Conservation (phyloP, 2,888 invertebrate species). For the Uloborus plumipes region DNA sequence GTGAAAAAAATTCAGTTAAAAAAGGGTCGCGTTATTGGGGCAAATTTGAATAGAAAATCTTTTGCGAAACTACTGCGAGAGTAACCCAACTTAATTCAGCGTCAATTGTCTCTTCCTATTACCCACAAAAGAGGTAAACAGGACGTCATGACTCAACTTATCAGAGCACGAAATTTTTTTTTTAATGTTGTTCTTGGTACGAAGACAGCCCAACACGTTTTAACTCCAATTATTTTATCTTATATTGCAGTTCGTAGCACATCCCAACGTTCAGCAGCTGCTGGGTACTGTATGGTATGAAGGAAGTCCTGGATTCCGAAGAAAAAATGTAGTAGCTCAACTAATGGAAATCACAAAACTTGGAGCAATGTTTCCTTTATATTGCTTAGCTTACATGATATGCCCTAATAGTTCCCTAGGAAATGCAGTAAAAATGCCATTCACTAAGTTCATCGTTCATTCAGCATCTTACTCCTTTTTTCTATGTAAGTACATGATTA, state of each 20-base stretch:
- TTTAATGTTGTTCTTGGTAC: neutral
- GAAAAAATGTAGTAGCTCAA: constrained; percentile 72
- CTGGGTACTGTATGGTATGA: constrained; percentile 82
- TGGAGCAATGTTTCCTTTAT: constrained; percentile 72
- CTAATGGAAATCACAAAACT: constrained; percentile 71
- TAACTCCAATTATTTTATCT: neutral
- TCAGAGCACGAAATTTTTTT: neutral
- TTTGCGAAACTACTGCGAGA: too few relatives aligned
- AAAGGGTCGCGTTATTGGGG: too few relatives aligned
- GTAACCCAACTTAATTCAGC: too few relatives aligned
- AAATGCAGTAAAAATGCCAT: constrained; percentile 73
- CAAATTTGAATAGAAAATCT: too few relatives aligned
- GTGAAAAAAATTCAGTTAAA: too few relatives aligned
- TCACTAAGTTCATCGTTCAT: constrained; percentile 74
- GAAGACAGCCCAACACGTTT: neutral
- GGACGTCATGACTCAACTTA: neutral
- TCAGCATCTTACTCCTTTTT: constrained; percentile 74
- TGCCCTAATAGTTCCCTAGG: constrained; percentile 72
- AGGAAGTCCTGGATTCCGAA: constrained; percentile 73
- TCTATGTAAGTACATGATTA: constrained; percentile 71
- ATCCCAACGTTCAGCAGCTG: constrained; percentile 95
- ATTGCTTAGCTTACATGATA: constrained; percentile 73
- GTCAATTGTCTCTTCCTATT: neutral
- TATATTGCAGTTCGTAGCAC: constrained; percentile 86
- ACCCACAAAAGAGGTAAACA: neutral